These are phyloP conservation scores for Galagoides demidoff DNA, from an alignment of 2,797 vertebrate genomes.

Conservation along the genomic window DNA sequence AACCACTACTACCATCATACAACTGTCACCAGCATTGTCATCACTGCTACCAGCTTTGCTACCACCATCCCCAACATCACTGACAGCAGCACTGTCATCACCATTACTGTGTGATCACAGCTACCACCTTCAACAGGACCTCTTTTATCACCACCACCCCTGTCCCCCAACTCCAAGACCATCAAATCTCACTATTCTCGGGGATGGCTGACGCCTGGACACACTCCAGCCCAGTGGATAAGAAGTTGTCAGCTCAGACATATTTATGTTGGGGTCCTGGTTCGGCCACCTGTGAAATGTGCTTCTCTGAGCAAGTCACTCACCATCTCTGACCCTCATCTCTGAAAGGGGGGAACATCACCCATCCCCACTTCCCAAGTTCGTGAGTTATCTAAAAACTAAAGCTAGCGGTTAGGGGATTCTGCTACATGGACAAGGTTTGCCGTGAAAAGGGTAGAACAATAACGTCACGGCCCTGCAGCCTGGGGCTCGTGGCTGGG, in stretches of 20 bases:
- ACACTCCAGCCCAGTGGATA: not conserved
- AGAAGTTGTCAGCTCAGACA: not conserved
- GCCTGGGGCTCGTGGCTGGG: not conserved
- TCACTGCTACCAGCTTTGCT: not conserved
- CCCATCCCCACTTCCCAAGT: not conserved
- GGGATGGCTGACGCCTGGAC: not conserved
- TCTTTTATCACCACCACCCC: no score
- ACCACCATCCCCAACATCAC: not conserved
- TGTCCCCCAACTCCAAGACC: not conserved
- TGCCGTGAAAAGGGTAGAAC: not conserved
- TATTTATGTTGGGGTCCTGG: no score
- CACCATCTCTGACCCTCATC: not conserved
- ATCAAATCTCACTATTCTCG: not conserved
- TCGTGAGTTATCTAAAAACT: not conserved
- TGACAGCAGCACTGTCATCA: not conserved
- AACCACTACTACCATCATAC: not conserved
- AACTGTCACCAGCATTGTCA: accelerated
- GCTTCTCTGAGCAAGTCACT: not conserved
- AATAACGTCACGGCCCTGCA: accelerated
- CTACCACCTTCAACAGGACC: accelerated
- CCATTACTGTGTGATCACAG: not conserved
- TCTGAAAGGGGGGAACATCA: not conserved
- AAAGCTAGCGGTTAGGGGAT: not conserved
- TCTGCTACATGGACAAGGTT: not conserved
- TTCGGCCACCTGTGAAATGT: not conserved